Percentiles rank a stretch among this genome's conserved stretches.
phyloP scores from a whole-genome alignment of 2,113 vertebrate genomes.

The Oenanthe melanoleuca region DNA sequence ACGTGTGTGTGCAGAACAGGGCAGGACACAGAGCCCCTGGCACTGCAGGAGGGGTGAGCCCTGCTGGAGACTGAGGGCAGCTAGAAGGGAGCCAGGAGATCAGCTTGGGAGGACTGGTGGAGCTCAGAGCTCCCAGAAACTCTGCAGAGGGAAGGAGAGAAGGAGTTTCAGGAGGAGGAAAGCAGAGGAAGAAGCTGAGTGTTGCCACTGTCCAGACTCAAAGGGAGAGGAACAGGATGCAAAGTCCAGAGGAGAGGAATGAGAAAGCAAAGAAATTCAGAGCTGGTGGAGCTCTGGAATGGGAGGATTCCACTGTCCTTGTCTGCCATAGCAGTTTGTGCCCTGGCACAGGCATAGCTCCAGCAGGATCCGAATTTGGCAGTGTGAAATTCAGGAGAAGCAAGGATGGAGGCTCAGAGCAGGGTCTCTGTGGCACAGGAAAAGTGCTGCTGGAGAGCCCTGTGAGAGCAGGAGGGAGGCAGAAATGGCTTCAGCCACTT shows the following conservation, averaged over 20 bases:
- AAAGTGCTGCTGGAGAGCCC: background rate
- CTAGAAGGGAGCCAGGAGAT: background rate
- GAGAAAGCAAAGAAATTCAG: background rate
- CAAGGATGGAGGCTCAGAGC: background rate
- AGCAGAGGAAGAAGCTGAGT: background rate
- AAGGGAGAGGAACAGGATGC: background rate
- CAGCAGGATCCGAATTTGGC: background rate
- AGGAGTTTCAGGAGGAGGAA: background rate
- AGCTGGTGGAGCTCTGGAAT: background rate
- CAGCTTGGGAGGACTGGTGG: background rate
- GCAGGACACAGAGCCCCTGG: background rate
- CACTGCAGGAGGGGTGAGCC: background rate
- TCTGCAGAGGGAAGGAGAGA: background rate
- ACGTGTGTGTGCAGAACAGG: accelerated
- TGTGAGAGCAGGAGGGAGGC: background rate
- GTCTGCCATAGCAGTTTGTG: background rate
- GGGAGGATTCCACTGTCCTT: background rate
- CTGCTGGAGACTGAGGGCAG: background rate
- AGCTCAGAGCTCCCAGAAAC: background rate
- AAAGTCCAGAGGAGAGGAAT: background rate
- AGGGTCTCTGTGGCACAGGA: background rate
- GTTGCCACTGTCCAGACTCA: background rate
- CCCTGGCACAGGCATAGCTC: background rate
- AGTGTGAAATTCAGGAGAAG: background rate
- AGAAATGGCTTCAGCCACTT: background rate